phyloP scores from a whole-genome alignment of 2,797 vertebrate genomes.

The Synaphobranchus kaupii region DNA sequence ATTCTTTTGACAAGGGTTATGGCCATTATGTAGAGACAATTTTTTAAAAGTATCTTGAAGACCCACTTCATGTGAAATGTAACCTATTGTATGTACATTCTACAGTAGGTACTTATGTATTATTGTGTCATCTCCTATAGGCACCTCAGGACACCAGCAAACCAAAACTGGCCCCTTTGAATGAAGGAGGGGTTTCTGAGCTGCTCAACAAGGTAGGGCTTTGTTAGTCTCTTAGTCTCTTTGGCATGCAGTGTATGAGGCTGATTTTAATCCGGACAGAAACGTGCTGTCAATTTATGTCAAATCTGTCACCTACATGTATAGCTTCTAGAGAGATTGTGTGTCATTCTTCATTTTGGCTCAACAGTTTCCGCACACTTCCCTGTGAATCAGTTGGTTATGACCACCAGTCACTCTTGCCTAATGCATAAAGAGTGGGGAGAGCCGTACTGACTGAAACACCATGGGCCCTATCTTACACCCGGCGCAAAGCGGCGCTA shows the following conservation, averaged over 20 bases:
- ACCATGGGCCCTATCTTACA: too few relatives aligned
- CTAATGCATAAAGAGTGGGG: neutral
- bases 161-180: constrained; percentile 88
- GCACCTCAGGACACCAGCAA: constrained; percentile 77
- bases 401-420: neutral
- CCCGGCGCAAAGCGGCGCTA: too few relatives aligned
- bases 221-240: neutral
- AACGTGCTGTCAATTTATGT: too few relatives aligned
- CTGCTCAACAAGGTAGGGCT: constrained; percentile 87
- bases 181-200: constrained; percentile 87
- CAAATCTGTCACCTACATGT: too few relatives aligned
- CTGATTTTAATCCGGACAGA: too few relatives aligned
- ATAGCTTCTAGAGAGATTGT: neutral
- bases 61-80: neutral
- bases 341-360: neutral
- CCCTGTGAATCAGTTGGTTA: neutral
- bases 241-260: too few relatives aligned
- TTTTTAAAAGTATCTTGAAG: neutral
- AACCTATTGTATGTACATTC: neutral
- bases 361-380: neutral
- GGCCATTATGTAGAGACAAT: neutral
- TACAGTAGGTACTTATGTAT: neutral
- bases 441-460: neutral
- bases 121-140: constrained; percentile 57
- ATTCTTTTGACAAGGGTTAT: neutral